These are phyloP conservation scores for Leistus spinibarbis DNA, from an alignment of 2,888 invertebrate genomes.

Conservation along the genomic window DNA sequence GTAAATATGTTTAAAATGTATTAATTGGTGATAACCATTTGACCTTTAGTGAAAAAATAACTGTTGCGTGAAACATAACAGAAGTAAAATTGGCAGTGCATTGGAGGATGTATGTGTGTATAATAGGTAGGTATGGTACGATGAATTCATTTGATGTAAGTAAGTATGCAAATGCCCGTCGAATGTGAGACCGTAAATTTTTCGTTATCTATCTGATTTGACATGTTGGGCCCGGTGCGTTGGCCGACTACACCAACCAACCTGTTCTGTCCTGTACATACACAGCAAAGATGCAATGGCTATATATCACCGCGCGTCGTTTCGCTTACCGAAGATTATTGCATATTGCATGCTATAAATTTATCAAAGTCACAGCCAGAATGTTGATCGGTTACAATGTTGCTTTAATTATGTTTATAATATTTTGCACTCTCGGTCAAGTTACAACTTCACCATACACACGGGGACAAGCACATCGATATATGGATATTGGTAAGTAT, in stretches of 20 bases:
- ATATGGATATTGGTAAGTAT: too few relatives aligned
- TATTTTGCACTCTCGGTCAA: too few relatives aligned
- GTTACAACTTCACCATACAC: too few relatives aligned
- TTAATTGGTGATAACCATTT: too few relatives aligned
- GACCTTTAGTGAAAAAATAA: too few relatives aligned
- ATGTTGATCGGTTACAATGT: not conserved
- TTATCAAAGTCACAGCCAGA: not conserved
- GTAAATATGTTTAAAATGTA: too few relatives aligned
- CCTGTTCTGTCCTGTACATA: not conserved
- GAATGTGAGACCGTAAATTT: slow-evolving; percentile 6
- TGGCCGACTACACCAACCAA: not conserved
- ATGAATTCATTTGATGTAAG: not conserved
- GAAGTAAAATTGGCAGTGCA: slow-evolving; percentile 10
- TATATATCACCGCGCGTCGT: slow-evolving; percentile 2
- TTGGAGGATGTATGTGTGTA: slow-evolving; percentile 1
- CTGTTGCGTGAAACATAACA: not conserved
- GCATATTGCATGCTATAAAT: not conserved
- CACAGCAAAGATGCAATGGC: not conserved
- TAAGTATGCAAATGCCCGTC: not conserved
- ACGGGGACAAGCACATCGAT: too few relatives aligned
- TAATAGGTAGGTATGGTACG: slow-evolving; percentile 1
- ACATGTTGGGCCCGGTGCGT: slow-evolving; percentile 1
- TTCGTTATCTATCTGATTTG: slow-evolving; percentile 6
- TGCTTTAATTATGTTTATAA: not conserved
- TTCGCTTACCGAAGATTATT: slow-evolving; percentile 3